These are phyloP conservation scores for Sympetrum striolatum DNA, from an alignment of 2,888 invertebrate species.

Conservation along the genomic window DNA sequence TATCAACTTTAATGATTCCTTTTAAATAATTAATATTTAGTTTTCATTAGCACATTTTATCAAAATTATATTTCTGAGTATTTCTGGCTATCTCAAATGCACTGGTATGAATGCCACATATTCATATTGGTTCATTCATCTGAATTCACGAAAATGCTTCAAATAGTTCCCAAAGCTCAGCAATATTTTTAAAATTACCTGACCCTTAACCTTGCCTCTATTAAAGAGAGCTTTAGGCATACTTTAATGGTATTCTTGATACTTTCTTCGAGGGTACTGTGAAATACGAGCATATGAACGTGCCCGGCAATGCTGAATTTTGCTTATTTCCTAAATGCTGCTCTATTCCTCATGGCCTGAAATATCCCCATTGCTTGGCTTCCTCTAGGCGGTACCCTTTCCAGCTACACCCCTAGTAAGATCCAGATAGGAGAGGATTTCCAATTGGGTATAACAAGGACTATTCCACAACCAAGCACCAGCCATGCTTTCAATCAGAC, in stretches of 20 bases:
- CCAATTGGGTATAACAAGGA: constrained; percentile 80
- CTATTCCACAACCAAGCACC: constrained; percentile 56
- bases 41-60: too few species aligned
- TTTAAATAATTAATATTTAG: too few species aligned
- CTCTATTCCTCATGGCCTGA: constrained; percentile 10
- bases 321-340: background rate
- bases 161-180: too few species aligned
- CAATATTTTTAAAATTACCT: too few species aligned
- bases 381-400: constrained; percentile 64
- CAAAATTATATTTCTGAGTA: too few species aligned
- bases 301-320: background rate
- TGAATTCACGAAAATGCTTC: too few species aligned
- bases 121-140: too few species aligned
- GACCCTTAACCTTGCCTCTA: too few species aligned
- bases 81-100: too few species aligned
- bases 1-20: too few species aligned
- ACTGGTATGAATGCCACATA: too few species aligned
- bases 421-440: constrained; percentile 70
- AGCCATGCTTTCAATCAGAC: constrained; percentile 50
- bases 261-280: background rate
- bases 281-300: background rate
- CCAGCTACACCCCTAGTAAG: constrained; percentile 85
- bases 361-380: constrained; percentile 1
- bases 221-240: background rate
- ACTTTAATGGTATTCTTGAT: background rate